Conservation (phyloP, 2,888 invertebrate species). For the Lasioglossum leucozonium region DNA sequence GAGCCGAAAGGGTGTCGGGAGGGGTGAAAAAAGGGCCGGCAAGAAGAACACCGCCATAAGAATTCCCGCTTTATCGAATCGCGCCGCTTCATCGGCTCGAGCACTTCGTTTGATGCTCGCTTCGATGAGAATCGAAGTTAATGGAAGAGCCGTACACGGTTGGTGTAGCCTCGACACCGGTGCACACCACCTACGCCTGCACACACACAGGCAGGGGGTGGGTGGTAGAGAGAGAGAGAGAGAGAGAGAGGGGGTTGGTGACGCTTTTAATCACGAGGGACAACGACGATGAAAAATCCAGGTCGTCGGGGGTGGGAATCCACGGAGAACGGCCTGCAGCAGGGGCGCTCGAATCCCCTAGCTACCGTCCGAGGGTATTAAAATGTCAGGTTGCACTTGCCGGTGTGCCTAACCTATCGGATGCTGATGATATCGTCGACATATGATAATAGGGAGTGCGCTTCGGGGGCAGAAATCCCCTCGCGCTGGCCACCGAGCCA, state of each 20-base stretch:
- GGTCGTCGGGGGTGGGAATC: constrained; percentile 79
- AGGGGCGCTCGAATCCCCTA: constrained; percentile 83
- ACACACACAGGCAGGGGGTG: background rate
- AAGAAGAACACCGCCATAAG: constrained; percentile 26
- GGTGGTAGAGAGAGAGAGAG: background rate
- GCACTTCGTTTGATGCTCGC: constrained; percentile 66
- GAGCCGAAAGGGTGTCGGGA: background rate
- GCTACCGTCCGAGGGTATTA: constrained; percentile 55
- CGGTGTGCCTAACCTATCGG: constrained; percentile 46
- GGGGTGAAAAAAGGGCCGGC: background rate
- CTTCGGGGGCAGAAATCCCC: constrained; percentile 17
- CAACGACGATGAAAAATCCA: constrained; percentile 68
- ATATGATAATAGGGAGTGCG: constrained; percentile 52
- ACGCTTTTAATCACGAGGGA: constrained; percentile 68
- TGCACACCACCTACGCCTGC: constrained; percentile 36
- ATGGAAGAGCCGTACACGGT: constrained; percentile 47
- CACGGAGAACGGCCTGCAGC: constrained; percentile 84
- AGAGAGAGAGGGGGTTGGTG: constrained; percentile 29
- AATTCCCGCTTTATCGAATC: constrained; percentile 60
- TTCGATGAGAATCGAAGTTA: constrained; percentile 69
- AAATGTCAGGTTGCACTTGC: constrained; percentile 66
- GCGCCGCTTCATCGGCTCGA: constrained; percentile 53
- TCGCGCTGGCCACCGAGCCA: background rate
- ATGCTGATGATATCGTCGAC: constrained; percentile 51
- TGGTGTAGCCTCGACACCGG: constrained; percentile 1